Percentiles rank a stretch among this genome's conserved stretches.
These are phyloP conservation scores for Thymelicus lineola DNA, from an alignment of 2,888 invertebrate species.

Conservation along the genomic window DNA sequence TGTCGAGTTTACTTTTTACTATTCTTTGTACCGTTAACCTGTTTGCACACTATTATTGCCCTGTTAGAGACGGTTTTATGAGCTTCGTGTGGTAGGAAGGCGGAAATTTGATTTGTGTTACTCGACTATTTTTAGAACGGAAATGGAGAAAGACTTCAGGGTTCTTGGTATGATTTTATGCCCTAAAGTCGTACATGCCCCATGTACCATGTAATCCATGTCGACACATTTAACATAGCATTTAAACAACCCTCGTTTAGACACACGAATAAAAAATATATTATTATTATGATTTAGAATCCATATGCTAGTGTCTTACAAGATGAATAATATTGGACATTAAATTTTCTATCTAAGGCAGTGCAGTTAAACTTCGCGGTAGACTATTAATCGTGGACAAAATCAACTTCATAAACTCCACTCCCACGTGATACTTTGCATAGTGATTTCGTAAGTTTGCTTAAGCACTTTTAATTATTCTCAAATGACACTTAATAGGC, in stretches of 20 bases:
- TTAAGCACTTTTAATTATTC: constrained; percentile 5
- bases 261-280: no score
- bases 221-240: no score
- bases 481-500: not conserved
- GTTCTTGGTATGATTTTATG: no score
- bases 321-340: not conserved
- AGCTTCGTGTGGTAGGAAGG: constrained; percentile 20
- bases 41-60: constrained; percentile 76
- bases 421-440: constrained; percentile 12
- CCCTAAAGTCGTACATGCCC: no score
- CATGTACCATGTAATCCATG: no score
- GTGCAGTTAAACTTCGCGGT: not conserved
- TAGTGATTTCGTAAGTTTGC: constrained; percentile 6
- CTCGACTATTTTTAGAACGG: not conserved
- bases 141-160: not conserved
- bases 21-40: constrained; percentile 74
- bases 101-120: constrained; percentile 28
- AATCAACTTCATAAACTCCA: constrained; percentile 2
- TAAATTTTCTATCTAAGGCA: not conserved
- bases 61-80: constrained; percentile 54
- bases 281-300: no score
- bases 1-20: constrained; percentile 83
- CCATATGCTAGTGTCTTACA: no score
- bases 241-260: no score
- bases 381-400: not conserved